phyloP scores from a whole-genome alignment of 2,797 vertebrate species.

The Echeneis naucrates region DNA sequence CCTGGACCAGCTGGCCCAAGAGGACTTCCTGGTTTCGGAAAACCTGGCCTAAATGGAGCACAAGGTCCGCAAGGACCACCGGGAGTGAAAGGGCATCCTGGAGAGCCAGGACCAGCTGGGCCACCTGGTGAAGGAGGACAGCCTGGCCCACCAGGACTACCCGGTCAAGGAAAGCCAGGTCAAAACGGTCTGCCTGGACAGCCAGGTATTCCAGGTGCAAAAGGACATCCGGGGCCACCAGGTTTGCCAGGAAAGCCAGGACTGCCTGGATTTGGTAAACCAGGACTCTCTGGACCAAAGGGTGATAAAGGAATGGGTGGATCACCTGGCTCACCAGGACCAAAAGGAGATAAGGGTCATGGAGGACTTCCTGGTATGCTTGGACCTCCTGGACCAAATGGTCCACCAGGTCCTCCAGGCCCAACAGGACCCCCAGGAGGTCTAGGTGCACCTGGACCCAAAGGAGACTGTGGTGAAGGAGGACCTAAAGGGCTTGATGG shows the following conservation, averaged over 20 bases:
- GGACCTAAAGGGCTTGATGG: conserved; percentile 91
- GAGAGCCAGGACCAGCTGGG: conserved; percentile 88
- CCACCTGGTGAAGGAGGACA: conserved; percentile 87
- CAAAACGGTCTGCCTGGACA: conserved; percentile 92
- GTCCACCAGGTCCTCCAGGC: conserved; percentile 88
- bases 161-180: conserved; percentile 93
- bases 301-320: conserved; percentile 92
- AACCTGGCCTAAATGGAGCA: conserved; percentile 91
- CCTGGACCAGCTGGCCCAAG: conserved; percentile 90
- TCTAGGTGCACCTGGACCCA: conserved; percentile 90
- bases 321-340: conserved; percentile 87
- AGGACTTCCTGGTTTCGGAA: conserved; percentile 93
- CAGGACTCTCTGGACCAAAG: conserved; percentile 92
- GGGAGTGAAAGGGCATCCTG: conserved; percentile 91
- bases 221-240: conserved; percentile 92
- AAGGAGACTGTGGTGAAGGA: conserved; percentile 89
- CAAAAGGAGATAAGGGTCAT: conserved; percentile 93
- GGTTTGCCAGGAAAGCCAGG: conserved; percentile 94
- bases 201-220: conserved; percentile 90
- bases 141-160: conserved; percentile 90
- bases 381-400: conserved; percentile 90
- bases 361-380: conserved; percentile 89
- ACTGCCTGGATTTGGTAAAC: conserved; percentile 93
- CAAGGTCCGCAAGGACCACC: conserved; percentile 90
- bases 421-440: conserved; percentile 89